Percentiles rank a stretch among this genome's conserved stretches.
Conservation (phyloP, 2,113 vertebrate genomes). For the Rhabdornis inornatus region DNA sequence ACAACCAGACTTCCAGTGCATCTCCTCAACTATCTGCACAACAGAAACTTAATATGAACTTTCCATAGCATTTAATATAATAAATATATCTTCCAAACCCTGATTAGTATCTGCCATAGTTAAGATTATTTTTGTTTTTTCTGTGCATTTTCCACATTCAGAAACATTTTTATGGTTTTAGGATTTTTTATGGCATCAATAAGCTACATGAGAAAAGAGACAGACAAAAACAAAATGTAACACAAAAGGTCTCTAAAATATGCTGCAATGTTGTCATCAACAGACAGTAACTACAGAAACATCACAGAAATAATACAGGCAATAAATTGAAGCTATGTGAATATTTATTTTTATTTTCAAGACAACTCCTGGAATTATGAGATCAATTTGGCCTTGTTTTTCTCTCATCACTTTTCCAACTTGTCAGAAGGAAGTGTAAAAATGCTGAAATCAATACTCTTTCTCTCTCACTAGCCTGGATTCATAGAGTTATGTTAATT, state of each 20-base stretch:
- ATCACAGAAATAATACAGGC: neutral
- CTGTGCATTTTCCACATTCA: neutral
- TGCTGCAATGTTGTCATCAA: neutral
- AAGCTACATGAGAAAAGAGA: neutral
- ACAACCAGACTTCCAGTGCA: neutral
- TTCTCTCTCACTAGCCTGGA: neutral
- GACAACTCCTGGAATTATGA: constrained; percentile 8
- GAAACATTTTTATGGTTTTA: neutral
- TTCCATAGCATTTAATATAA: neutral
- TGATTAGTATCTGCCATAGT: neutral
- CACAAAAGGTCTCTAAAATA: neutral
- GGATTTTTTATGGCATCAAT: neutral
- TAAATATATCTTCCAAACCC: neutral
- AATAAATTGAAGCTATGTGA: neutral
- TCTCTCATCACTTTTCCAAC: neutral
- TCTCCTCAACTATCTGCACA: neutral
- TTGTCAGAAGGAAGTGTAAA: neutral
- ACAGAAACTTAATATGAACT: neutral
- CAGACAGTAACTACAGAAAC: neutral
- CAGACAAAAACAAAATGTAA: neutral
- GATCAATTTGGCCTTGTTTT: neutral
- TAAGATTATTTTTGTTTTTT: neutral
- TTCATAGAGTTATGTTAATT: neutral
- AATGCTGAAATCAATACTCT: neutral
- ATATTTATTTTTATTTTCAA: constrained; percentile 10